These are phyloP conservation scores for Cephus pygmeus DNA, from an alignment of 2,888 invertebrate genomes.

Conservation along the genomic window DNA sequence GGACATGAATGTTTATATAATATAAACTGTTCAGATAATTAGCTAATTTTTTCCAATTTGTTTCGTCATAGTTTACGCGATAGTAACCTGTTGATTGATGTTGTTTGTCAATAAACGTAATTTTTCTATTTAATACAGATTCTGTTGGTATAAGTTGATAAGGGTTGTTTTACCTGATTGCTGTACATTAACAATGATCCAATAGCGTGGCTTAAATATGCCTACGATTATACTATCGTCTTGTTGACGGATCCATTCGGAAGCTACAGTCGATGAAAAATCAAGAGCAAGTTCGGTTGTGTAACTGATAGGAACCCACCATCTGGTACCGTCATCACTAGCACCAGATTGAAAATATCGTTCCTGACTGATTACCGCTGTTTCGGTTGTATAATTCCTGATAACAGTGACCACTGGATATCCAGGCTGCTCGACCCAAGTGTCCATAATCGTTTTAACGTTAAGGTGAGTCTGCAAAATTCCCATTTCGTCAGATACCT, in stretches of 20 bases:
- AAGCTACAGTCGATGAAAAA: slow-evolving; percentile 29
- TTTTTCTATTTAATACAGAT: background rate
- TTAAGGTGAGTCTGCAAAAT: slow-evolving; percentile 55
- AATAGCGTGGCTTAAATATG: slow-evolving; percentile 53
- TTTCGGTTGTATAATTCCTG: slow-evolving; percentile 66
- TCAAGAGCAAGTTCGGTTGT: slow-evolving; percentile 27
- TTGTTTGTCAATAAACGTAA: background rate
- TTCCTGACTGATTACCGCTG: slow-evolving; percentile 66
- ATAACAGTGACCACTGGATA: slow-evolving; percentile 74
- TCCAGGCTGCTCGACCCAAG: slow-evolving; percentile 76
- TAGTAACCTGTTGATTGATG: slow-evolving; percentile 51
- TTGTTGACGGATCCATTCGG: slow-evolving; percentile 28
- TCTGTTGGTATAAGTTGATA: background rate
- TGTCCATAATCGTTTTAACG: slow-evolving; percentile 55
- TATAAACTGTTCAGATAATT: slow-evolving; percentile 28
- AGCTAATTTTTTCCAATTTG: slow-evolving; percentile 59
- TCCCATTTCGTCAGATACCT: slow-evolving; percentile 14
- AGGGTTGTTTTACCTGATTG: slow-evolving; percentile 68
- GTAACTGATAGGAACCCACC: slow-evolving; percentile 52
- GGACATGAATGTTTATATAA: slow-evolving; percentile 26
- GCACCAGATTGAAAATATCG: slow-evolving; percentile 29
- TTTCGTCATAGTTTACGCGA: slow-evolving; percentile 61
- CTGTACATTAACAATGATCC: slow-evolving; percentile 74
- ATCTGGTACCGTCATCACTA: slow-evolving; percentile 25
- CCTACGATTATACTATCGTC: slow-evolving; percentile 24